A percentile compares a stretch with the other conserved stretches of the same genome.
phyloP scores from a whole-genome alignment of 2,888 invertebrate species.

The Therioaphis trifolii region DNA sequence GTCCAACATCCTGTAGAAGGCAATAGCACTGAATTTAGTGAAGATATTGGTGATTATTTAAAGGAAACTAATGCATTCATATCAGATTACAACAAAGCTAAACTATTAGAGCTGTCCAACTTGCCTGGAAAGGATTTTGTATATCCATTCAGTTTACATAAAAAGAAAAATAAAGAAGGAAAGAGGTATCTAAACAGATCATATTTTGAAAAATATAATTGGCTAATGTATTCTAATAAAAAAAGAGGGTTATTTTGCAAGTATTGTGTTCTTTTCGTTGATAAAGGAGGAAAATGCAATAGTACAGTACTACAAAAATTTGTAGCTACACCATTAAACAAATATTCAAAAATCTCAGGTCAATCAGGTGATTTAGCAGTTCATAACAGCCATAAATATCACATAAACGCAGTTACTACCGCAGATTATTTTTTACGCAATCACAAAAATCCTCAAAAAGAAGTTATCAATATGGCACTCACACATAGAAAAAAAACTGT shows the following conservation, averaged over 20 bases:
- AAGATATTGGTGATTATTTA: slow-evolving; percentile 26
- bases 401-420: not conserved
- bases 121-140: not conserved
- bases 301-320: not conserved
- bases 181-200: not conserved
- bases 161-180: not conserved
- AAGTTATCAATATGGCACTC: not conserved
- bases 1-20: no score
- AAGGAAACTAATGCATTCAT: slow-evolving; percentile 4
- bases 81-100: slow-evolving; percentile 13
- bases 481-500: not conserved
- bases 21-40: slow-evolving; percentile 5
- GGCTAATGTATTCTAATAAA: not conserved
- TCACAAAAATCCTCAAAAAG: slow-evolving; percentile 25
- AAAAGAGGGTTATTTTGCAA: slow-evolving; percentile 10
- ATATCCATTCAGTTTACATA: not conserved
- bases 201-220: not conserved
- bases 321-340: not conserved
- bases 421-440: not conserved
- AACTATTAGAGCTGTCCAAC: not conserved
- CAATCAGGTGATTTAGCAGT: not conserved
- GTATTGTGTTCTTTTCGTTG: slow-evolving; percentile 16
- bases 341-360: slow-evolving; percentile 1
- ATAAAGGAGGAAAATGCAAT: slow-evolving; percentile 18
- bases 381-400: not conserved